Conservation (phyloP, 2,797 vertebrate species). For the Karalla daura region DNA sequence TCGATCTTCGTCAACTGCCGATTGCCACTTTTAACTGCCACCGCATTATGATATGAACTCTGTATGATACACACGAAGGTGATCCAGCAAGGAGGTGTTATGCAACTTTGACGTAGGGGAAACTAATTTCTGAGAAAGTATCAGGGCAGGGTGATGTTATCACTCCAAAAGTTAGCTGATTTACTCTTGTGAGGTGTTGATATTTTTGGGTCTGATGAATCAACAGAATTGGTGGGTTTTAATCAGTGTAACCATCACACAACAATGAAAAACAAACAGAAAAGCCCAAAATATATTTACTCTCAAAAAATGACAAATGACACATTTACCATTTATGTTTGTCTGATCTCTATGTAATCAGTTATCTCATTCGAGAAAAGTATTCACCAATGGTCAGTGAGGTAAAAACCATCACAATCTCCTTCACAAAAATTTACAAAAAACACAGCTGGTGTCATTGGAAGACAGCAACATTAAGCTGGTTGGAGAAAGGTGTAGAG, state of each 20-base stretch:
- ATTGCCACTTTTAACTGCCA: slow-evolving; percentile 16
- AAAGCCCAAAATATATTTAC: no score
- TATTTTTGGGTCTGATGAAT: no score
- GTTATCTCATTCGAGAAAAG: no score
- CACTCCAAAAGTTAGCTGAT: no score
- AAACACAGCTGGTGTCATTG: slow-evolving; percentile 8
- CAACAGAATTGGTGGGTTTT: no score
- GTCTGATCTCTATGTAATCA: slow-evolving; percentile 48
- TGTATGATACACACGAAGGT: background rate
- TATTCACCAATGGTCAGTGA: slow-evolving; percentile 27
- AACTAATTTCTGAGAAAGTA: no score
- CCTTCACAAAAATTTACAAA: no score
- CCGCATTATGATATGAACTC: slow-evolving; percentile 9
- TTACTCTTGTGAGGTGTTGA: no score
- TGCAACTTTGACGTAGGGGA: background rate
- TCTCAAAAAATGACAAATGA: no score
- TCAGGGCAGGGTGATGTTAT: no score
- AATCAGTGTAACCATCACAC: no score
- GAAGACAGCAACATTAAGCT: slow-evolving; percentile 29
- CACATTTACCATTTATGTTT: slow-evolving; percentile 35
- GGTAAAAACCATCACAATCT: slow-evolving; percentile 48
- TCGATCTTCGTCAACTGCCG: slow-evolving; percentile 46
- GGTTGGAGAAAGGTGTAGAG: background rate
- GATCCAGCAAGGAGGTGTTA: background rate
- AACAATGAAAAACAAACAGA: no score